phyloP scores from a whole-genome alignment of 2,888 invertebrate genomes.

The Ophonus ardosiacus region DNA sequence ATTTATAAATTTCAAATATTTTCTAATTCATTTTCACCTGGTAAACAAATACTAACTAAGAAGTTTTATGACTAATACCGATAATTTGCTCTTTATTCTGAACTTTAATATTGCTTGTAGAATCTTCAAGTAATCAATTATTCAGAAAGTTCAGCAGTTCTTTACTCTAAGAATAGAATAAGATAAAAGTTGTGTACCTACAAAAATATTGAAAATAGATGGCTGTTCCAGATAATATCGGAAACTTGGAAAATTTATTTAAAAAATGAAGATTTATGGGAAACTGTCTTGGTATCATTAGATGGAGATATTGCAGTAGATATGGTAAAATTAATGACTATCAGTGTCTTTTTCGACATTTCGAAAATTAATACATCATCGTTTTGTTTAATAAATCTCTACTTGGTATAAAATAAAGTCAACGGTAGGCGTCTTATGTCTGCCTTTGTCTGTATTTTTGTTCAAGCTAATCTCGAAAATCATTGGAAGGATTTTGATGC shows the following conservation, averaged over 20 bases:
- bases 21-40: background rate
- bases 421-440: no score
- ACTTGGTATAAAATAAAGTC: no score
- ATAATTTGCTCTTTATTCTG: background rate
- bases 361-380: no score
- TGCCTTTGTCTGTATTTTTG: no score
- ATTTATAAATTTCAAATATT: background rate
- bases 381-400: no score
- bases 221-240: background rate
- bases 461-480: no score
- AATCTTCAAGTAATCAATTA: background rate
- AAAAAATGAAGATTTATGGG: background rate
- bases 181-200: background rate
- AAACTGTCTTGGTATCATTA: background rate
- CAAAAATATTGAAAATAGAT: background rate
- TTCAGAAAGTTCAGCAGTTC: conserved; percentile 1
- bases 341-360: background rate
- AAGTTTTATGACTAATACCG: background rate
- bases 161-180: background rate
- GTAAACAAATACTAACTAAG: background rate
- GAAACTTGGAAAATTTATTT: background rate
- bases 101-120: conserved; percentile 6
- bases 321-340: background rate
- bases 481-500: no score
- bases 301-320: background rate